Base-by-base conservation (phyloP, 53 echinoderm and acorn worm genomes). In the Glandiceps talaboti region DNA sequence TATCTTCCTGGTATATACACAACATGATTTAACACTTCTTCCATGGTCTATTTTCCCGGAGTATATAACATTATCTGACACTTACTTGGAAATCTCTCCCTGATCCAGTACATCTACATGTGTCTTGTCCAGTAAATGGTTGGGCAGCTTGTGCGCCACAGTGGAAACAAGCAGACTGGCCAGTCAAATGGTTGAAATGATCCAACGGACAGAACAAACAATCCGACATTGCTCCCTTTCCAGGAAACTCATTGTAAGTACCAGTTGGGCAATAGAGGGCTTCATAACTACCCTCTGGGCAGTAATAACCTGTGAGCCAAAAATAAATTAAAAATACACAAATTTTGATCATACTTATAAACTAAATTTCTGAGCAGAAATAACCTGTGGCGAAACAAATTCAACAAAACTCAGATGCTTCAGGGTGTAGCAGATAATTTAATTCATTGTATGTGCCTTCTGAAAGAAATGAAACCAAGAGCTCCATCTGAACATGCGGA, bases 181-280 rank as follows among this genome's bases (percentile, higher is more conserved):
- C 99, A 1, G 86, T 89, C 79, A 97, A 84, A 79, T 97, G 91
- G 73, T 97, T 97, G 79, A 97, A 97, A 76, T 97, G 99, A 73
- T 93, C 88, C 0, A 96, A 80, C 0, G 87, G 86, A 29, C 99
- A 97, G 25, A 28, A 27, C 33, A 89, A 86, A 74, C 99, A 97
- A 84, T 97, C 89, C 0, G 74, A 73, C 30, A 74, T 28, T 0
- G 93, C 81, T 80, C 76, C 77, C 1, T 89, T 92, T 30, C 83
- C 91, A 81, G 88, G 81, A 14, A 74, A 26, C 25, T 86, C 81
- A 29, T 84, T 84, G 86, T 82, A 93, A 14, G 85, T 81, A 26
- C 89, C 99, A 0, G 78, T 32, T 0, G 83, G 77, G 73, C 99
- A 97, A 0, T 90, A 74, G 0, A 83, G 76, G 25, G 91, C 83